Percentiles rank a stretch among this genome's conserved stretches.
Conservation (phyloP, 1,140 invertebrate genomes). For the Drosophila mauritiana region DNA sequence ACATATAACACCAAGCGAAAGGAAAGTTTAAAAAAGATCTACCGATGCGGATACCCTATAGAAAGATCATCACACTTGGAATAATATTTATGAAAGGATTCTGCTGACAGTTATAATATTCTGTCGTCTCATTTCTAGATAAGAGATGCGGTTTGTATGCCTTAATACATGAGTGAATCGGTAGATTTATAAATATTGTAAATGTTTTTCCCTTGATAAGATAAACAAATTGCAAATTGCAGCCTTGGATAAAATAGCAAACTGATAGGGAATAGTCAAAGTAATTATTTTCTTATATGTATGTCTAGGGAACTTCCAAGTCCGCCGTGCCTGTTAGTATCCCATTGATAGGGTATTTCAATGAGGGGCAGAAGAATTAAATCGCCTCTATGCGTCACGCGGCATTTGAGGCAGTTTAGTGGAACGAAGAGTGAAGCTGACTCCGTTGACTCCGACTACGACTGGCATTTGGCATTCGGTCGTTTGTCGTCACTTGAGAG, state of each 20-base stretch:
- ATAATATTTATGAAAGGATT: neutral
- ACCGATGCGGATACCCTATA: slow-evolving; percentile 7
- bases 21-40: slow-evolving; percentile 12
- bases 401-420: slow-evolving; percentile 68
- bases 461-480: slow-evolving; percentile 62
- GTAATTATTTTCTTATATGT: no score
- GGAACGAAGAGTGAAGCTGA: slow-evolving; percentile 50
- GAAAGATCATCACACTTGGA: neutral
- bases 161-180: no score
- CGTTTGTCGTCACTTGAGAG: slow-evolving; percentile 59
- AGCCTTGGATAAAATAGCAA: neutral
- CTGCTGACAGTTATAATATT: neutral
- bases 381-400: slow-evolving; percentile 69
- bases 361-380: slow-evolving; percentile 54
- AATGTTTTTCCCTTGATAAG: no score
- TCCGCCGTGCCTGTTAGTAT: no score
- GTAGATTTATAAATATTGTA: no score
- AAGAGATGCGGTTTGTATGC: no score
- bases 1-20: slow-evolving; percentile 6
- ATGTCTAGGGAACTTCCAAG: no score
- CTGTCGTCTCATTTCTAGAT: no score
- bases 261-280: neutral
- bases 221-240: no score
- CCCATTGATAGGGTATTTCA: slow-evolving; percentile 19
- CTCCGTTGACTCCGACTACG: slow-evolving; percentile 40